These are phyloP conservation scores for Sitta carolinensis DNA, from an alignment of 2,797 vertebrate species.

Conservation along the genomic window DNA sequence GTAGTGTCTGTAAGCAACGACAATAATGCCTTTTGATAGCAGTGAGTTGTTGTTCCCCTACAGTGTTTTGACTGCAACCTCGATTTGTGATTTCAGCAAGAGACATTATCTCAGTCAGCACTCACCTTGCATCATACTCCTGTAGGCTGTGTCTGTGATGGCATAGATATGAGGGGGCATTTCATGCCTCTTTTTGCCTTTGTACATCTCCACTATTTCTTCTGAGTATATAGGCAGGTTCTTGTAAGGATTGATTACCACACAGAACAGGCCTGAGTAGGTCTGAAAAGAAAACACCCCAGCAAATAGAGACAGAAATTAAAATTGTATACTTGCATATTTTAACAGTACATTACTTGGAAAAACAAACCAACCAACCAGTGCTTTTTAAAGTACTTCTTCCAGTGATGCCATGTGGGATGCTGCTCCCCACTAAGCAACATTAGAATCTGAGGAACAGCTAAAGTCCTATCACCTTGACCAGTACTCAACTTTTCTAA, in stretches of 20 bases:
- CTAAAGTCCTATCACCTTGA: neutral
- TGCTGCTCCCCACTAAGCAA: neutral
- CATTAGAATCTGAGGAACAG: neutral
- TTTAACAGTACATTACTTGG: neutral
- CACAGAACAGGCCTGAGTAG: constrained; percentile 97
- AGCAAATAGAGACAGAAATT: neutral
- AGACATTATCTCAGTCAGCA: neutral
- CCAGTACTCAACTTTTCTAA: neutral
- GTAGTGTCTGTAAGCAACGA: neutral
- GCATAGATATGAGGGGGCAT: constrained; percentile 99
- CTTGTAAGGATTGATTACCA: constrained; percentile 99
- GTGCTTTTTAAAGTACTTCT: neutral
- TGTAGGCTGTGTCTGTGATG: constrained; percentile 96
- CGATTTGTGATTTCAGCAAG: neutral
- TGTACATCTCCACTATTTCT: constrained; percentile 99
- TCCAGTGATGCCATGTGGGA: neutral
- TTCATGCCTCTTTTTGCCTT: constrained; percentile 98
- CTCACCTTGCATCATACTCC: constrained; percentile 99
- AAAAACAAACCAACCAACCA: neutral
- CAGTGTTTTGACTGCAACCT: neutral
- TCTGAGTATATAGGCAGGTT: constrained; percentile 98
- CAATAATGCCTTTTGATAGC: neutral
- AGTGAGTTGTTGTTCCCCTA: neutral
- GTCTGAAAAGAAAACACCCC: constrained; percentile 77
- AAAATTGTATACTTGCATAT: neutral